phyloP scores from a whole-genome alignment of 2,797 vertebrate species.

The Remorina albescens region DNA sequence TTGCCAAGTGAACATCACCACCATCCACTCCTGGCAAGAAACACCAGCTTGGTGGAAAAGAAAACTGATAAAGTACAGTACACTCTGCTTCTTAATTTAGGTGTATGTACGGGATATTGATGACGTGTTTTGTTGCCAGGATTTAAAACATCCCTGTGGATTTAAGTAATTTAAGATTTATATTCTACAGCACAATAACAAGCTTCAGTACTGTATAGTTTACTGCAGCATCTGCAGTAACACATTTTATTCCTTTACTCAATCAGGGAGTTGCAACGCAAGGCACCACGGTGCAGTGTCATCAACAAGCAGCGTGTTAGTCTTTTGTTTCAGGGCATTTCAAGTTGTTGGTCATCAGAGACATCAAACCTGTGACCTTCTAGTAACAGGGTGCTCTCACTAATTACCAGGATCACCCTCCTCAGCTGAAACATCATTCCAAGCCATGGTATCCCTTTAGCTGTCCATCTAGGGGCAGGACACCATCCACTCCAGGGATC shows the following conservation, averaged over 20 bases:
- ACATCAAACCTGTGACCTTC: constrained; percentile 47
- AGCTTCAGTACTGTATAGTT: neutral
- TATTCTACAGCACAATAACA: neutral
- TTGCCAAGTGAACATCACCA: too few species aligned
- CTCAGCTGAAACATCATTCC: constrained; percentile 12
- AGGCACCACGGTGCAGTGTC: constrained; percentile 1
- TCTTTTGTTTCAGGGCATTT: constrained; percentile 37
- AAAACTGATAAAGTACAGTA: neutral
- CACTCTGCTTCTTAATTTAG: neutral
- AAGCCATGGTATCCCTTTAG: constrained; percentile 33
- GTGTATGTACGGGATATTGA: neutral
- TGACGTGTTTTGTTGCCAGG: neutral
- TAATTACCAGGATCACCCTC: constrained; percentile 45
- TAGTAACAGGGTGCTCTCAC: constrained; percentile 13
- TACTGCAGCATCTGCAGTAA: neutral
- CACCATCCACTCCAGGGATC: constrained; percentile 43
- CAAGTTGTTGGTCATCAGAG: constrained; percentile 25
- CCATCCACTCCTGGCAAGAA: too few species aligned
- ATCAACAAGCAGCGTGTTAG: constrained; percentile 1
- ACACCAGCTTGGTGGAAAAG: too few species aligned
- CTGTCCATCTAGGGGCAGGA: constrained; percentile 44
- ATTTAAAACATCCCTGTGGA: neutral
- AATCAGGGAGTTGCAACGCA: constrained; percentile 11
- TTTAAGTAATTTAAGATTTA: neutral
- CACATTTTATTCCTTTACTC: neutral